phyloP scores from a whole-genome alignment of 2,888 invertebrate species.

The Tipula lateralis region DNA sequence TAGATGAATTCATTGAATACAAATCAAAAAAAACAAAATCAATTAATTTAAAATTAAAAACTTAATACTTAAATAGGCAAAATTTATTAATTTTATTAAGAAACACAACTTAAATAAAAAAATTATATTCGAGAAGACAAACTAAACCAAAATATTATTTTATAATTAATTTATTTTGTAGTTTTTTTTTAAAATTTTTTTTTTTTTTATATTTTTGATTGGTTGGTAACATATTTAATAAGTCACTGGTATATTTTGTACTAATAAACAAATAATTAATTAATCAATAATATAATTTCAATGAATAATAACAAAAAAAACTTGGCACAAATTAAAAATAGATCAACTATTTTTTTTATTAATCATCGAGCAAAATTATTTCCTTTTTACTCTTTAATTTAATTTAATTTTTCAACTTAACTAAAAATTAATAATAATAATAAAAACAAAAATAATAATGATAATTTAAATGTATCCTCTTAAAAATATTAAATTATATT shows the following conservation, averaged over 20 bases:
- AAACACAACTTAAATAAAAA: neutral
- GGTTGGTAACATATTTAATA: conserved; percentile 19
- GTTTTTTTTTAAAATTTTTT: neutral
- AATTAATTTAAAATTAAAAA: neutral
- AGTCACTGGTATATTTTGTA: conserved; percentile 19
- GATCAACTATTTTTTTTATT: neutral
- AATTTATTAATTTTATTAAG: neutral
- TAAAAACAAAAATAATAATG: neutral
- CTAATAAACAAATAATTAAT: neutral
- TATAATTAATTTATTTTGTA: neutral
- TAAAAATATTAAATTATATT: conserved; percentile 19
- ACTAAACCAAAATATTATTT: neutral
- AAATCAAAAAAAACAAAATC: conserved; percentile 14
- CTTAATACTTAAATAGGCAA: conserved; percentile 19
- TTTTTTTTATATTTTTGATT: neutral
- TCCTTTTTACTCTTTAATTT: neutral
- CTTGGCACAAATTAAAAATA: conserved; percentile 24
- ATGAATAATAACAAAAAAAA: neutral
- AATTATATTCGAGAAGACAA: neutral
- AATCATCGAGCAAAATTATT: neutral
- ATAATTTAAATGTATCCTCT: conserved; percentile 19
- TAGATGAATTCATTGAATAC: neutral
- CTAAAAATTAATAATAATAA: neutral
- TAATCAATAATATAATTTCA: neutral
- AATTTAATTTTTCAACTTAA: conserved; percentile 4